A percentile compares a stretch with the other conserved stretches of the same genome.
Conservation (phyloP, 2,797 vertebrate genomes). For the Perodicticus potto region DNA sequence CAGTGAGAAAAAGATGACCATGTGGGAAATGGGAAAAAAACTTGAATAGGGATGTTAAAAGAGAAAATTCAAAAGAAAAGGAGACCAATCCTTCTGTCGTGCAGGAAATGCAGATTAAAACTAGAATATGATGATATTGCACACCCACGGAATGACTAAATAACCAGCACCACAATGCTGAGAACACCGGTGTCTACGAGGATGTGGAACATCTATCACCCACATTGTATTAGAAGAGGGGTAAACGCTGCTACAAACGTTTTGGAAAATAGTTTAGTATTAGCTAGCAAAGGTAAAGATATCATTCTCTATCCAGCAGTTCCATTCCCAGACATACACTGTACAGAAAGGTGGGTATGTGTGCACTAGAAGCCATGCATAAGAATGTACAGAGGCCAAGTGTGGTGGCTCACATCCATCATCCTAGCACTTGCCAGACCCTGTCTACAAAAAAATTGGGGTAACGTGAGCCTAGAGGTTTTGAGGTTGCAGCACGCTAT, state of each 20-base stretch:
- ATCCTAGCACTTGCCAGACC: not conserved
- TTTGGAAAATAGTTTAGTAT: not conserved
- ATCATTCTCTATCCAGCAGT: not conserved
- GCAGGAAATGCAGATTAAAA: conserved; percentile 12
- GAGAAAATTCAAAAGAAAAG: conserved; percentile 10
- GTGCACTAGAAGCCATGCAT: not conserved
- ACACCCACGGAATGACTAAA: not conserved
- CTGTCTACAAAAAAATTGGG: not conserved
- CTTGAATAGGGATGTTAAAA: not conserved
- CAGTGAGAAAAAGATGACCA: not conserved
- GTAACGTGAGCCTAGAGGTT: not conserved
- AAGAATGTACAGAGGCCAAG: not conserved
- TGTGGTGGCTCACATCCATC: not conserved
- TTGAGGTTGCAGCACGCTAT: not conserved
- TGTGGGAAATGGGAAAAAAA: not conserved
- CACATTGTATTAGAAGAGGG: not conserved
- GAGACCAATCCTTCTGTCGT: not conserved
- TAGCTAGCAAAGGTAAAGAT: not conserved
- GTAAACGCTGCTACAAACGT: not conserved
- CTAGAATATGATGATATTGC: not conserved
- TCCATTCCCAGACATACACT: not conserved
- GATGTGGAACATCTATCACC: not conserved
- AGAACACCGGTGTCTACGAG: not conserved
- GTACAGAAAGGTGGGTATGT: not conserved
- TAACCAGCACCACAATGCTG: not conserved